A percentile compares a stretch with the other conserved stretches of the same genome.
Evolutionary conservation across 2,888 invertebrate species (phyloP).

Genomic region (Axea sp.): DNA sequence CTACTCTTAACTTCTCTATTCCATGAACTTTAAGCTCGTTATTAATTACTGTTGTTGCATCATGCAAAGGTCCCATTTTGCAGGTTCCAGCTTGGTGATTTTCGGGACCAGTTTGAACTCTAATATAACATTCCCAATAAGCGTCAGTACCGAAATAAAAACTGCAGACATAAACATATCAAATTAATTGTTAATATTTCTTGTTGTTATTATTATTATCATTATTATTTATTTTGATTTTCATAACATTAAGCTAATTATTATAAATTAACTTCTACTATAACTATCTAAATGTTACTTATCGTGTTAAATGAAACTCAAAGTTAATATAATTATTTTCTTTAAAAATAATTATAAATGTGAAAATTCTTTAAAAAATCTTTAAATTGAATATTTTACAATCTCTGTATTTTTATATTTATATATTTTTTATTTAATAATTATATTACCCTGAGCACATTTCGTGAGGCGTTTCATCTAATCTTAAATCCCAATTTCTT

Average conservation of each 20-base stretch:
- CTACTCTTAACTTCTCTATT: slow-evolving; percentile 83
- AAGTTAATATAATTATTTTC: too few relatives aligned
- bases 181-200: too few relatives aligned
- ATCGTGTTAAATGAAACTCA: too few relatives aligned
- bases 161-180: too few relatives aligned
- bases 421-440: background rate
- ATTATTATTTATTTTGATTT: too few relatives aligned
- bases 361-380: too few relatives aligned
- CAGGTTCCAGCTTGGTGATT: slow-evolving; percentile 85
- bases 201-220: too few relatives aligned
- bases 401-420: background rate
- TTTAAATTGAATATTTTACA: too few relatives aligned
- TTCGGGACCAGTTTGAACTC: slow-evolving; percentile 83
- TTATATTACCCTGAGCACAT: slow-evolving; percentile 80
- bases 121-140: slow-evolving; percentile 85
- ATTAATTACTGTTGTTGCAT: slow-evolving; percentile 82
- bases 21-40: slow-evolving; percentile 83
- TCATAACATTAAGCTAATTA: too few relatives aligned
- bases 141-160: slow-evolving; percentile 82
- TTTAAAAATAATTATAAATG: too few relatives aligned
- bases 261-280: too few relatives aligned
- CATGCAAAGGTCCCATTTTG: slow-evolving; percentile 81
- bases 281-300: too few relatives aligned
- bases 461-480: slow-evolving; percentile 81
- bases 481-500: slow-evolving; percentile 82